Conservation (phyloP, 2,888 invertebrate species). For the Abrostola triplasia region DNA sequence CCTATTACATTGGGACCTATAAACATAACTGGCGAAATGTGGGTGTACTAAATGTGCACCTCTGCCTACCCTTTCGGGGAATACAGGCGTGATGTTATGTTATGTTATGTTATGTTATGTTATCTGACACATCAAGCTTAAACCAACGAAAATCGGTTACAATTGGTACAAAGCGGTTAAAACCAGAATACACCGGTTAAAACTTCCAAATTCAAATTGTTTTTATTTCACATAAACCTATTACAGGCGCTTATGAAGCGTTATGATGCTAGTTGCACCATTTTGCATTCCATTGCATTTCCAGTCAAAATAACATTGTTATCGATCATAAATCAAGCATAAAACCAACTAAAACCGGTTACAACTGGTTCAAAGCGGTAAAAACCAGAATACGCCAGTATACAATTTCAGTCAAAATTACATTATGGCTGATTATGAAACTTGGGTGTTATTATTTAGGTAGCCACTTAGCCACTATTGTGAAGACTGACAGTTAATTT, state of each 20-base stretch:
- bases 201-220: too few species aligned
- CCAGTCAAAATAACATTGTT: not conserved
- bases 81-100: too few species aligned
- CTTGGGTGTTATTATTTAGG: constrained; percentile 28
- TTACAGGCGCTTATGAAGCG: too few species aligned
- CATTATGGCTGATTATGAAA: constrained; percentile 36
- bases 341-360: constrained; percentile 16
- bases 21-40: too few species aligned
- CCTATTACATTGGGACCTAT: too few species aligned
- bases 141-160: constrained; percentile 12
- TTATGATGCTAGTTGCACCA: too few species aligned
- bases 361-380: constrained; percentile 21
- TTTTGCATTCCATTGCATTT: too few species aligned
- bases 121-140: constrained; percentile 15
- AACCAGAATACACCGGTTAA: constrained; percentile 16
- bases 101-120: too few species aligned
- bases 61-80: too few species aligned
- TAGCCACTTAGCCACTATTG: constrained; percentile 29
- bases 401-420: constrained; percentile 37
- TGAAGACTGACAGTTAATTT: constrained; percentile 25
- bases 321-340: constrained; percentile 21
- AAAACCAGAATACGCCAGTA: constrained; percentile 16
- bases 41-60: too few species aligned
- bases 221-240: too few species aligned
- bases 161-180: constrained; percentile 21